Evolutionary conservation across 2,113 vertebrate genomes (phyloP).

Genomic region (Phycodurus eques): DNA sequence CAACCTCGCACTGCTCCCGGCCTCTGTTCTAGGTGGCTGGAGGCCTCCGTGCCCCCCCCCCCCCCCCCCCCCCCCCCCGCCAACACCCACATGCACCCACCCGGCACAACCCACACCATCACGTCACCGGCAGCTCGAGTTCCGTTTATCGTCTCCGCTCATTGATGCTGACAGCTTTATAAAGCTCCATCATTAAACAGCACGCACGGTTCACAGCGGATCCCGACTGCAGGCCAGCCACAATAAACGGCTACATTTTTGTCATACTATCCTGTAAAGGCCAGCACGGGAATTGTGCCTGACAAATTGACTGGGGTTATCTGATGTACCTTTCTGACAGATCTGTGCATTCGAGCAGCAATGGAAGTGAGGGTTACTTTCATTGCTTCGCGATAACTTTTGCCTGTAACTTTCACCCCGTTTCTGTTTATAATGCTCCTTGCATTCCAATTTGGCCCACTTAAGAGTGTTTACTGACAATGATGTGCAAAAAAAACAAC

Average conservation of each 20-base stretch:
- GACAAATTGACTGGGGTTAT: constrained; percentile 6
- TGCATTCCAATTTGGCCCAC: background rate
- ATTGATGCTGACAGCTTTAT: constrained; percentile 66
- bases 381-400: background rate
- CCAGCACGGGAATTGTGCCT: background rate
- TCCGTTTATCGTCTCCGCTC: constrained; percentile 59
- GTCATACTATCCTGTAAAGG: background rate
- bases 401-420: background rate
- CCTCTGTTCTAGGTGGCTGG: constrained; percentile 56
- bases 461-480: background rate
- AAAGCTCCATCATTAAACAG: constrained; percentile 40
- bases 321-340: constrained; percentile 1
- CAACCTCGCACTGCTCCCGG: constrained; percentile 73
- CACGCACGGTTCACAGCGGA: constrained; percentile 30
- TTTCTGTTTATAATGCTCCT: background rate
- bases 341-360: background rate
- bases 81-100: background rate
- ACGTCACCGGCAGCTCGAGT: constrained; percentile 34
- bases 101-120: background rate
- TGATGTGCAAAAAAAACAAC: background rate
- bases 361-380: background rate
- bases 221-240: constrained; percentile 9
- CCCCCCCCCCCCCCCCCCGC: background rate
- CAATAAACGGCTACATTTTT: constrained; percentile 1
- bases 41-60: constrained; percentile 32